Base-by-base conservation (phyloP, 53 echinoderm and acorn worm genomes). In the Zoroaster sp. region DNA sequence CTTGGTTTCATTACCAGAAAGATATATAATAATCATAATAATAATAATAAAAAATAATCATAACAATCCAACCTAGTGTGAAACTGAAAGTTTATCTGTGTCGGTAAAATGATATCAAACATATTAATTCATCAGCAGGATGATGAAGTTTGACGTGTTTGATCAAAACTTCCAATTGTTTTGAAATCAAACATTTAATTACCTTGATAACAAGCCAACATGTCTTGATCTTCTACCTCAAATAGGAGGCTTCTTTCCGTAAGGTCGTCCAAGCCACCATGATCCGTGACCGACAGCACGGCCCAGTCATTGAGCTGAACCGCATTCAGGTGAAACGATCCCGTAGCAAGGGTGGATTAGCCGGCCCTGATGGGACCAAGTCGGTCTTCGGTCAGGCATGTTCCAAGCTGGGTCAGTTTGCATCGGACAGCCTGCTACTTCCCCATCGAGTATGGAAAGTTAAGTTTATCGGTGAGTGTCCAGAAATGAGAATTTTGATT, bases 381-480 rank as follows among this genome's bases (percentile, higher is more conserved):
- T 98, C 98, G 13, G 95, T 98, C n/a, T 98, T 96, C 75, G 98
- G 95, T 36, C 98, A 98, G 91, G 92, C 94, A 5, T 98, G 95
- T 63, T 81, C 83, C 31, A 98, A 98, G 89, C 94, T 95, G 28
- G 93, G 94, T 63, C 92, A 94, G 89, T 98, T 98, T 95, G 98
- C 93, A 4, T 89, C 95, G 4, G 95, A 95, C 34, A 95, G 94
- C 72, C 85, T 98, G 10, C 78, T 98, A 35, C 85, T 98, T 31
- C 98, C 98, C 33, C 98, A 98, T 35, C 80, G 98, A 23, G 98
- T 98, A 20, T 98, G 98, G 98, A 98, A 98, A 75, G 98, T 98
- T 88, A 98, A 98, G 69, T 98, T 98, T 52, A 98, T 98, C 74
- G 98, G 97, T 97, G 17, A 93, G 95, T 89, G 42, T 21, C n/a